Base-by-base conservation (phyloP, 1,140 invertebrate species). In the Protaetia brevitarsis region DNA sequence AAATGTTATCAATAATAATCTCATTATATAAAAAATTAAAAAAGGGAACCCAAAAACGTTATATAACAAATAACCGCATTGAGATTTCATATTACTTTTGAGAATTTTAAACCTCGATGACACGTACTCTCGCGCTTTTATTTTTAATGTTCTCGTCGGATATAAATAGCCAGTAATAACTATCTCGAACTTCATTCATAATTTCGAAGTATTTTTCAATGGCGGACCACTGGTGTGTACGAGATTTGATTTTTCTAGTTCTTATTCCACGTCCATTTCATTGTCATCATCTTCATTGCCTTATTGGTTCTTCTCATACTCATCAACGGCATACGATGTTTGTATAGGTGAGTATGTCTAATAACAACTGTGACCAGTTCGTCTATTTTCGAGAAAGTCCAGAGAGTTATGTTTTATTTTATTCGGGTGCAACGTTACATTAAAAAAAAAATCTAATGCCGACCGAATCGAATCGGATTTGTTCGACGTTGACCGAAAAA, bases 391-490 rank as follows among this genome's bases (percentile, higher is more conserved):
- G 41, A 51, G 41, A 51, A 51, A 51, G 41, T 51, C 26, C 41
- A 51, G 41, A 5, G 41, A 16, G 41, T n/a, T 51, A 51, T 7
- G 11, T 51, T 51, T 51, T 51, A 51, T 51, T 51, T 51, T 51
- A 51, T 51, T 23, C 41, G 41, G 26, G 41, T 51, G 41, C 41
- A 51, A 23, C 41, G 26, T 51, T 51, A 51, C 41, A 51, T 51
- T n/a, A n/a, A 59, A 59, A 59, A 28, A 28, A 31, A 59, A 13
- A 59, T 59, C 57, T 59, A 59, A 59, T 31, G 30, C 27, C 13
- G 57, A 59, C 57, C 57, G 57, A 31, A 59, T 59, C 57, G 57
- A 31, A 59, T 59, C 26, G 27, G 26, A 59, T 59, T 59, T 59
- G 57, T 59, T 59, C 57, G 57, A 59, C 57, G 26, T 59, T 59